Base-by-base conservation (phyloP, 1,140 invertebrate species). In the Pseudobourletiella spinata region DNA sequence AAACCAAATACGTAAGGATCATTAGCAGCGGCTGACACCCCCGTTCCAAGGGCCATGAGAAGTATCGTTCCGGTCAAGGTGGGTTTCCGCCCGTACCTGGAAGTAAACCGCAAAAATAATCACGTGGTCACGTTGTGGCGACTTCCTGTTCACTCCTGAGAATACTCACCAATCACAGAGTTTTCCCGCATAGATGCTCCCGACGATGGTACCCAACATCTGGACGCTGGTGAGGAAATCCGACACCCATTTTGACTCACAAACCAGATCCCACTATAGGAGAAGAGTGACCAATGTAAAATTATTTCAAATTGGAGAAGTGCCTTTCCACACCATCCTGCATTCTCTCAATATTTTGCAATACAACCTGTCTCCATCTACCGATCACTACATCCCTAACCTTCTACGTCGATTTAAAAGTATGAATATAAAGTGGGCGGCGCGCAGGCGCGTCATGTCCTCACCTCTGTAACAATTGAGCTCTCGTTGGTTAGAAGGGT, bases 201-300 rank as follows among this genome's bases (percentile, higher is more conserved):
- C 35, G n/a, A 48, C 14, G 28, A 61, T 16, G 29, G 55, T 54
- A 14, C 59, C 59, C 35, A 32, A 16, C 59, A 61, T 61, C 55
- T 61, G 59, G 35, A 61, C 4, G n/a, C 50, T 61, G 24, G 48
- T 57, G 4, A 61, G 22, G 20, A 57, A 56, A 42, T 55, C 59
- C 3, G 11, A 2, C 4, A 55, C 35, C 59, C 59, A 61, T 30
- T 26, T 22, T 18, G 11, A 20, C 18, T 25, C 59, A 57, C 59
- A 61, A 4, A 57, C 42, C 30, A 57, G n/a, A n/a, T n/a, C n/a
- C n/a, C n/a, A n/a, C n/a, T n/a, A n/a, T n/a, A n/a, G n/a, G n/a
- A n/a, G n/a, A n/a, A n/a, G n/a, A n/a, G n/a, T n/a, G n/a, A n/a
- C n/a, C n/a, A n/a, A n/a, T n/a, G n/a, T n/a, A n/a, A n/a, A n/a